A percentile compares a stretch with the other conserved stretches of the same genome.
Evolutionary conservation across 2,888 invertebrate species (phyloP).

Genomic region (Philereme transversata): DNA sequence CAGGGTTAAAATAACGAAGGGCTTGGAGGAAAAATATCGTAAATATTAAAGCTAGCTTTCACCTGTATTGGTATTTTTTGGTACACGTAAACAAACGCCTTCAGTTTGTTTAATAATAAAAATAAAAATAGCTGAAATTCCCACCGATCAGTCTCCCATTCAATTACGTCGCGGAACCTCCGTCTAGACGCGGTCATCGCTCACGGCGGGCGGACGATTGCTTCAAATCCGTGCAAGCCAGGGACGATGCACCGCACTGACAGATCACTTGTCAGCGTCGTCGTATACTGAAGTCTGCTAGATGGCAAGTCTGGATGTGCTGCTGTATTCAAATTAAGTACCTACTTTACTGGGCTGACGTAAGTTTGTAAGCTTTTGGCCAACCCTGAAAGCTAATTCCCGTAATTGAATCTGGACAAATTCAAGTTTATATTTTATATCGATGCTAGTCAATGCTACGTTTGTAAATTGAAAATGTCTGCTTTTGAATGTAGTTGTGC

Average conservation of each 20-base stretch:
- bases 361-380: no score
- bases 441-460: no score
- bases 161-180: slow-evolving; percentile 18
- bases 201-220: slow-evolving; percentile 36
- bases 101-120: neutral
- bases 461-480: no score
- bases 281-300: slow-evolving; percentile 19
- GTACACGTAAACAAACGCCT: neutral
- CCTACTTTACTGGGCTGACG: no score
- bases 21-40: no score
- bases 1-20: no score
- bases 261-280: slow-evolving; percentile 65
- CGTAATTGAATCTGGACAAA: no score
- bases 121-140: slow-evolving; percentile 1
- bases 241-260: slow-evolving; percentile 50
- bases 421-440: no score
- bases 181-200: slow-evolving; percentile 31
- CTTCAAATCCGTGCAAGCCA: slow-evolving; percentile 66
- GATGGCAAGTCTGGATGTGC: neutral
- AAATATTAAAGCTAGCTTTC: no score
- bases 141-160: slow-evolving; percentile 23
- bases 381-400: no score
- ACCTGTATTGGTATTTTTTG: no score
- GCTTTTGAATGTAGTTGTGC: no score
- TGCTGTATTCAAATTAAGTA: slow-evolving; percentile 8